Evolutionary conservation across 2,888 invertebrate genomes (phyloP).

Genomic region (Nephrotoma flavescens): DNA sequence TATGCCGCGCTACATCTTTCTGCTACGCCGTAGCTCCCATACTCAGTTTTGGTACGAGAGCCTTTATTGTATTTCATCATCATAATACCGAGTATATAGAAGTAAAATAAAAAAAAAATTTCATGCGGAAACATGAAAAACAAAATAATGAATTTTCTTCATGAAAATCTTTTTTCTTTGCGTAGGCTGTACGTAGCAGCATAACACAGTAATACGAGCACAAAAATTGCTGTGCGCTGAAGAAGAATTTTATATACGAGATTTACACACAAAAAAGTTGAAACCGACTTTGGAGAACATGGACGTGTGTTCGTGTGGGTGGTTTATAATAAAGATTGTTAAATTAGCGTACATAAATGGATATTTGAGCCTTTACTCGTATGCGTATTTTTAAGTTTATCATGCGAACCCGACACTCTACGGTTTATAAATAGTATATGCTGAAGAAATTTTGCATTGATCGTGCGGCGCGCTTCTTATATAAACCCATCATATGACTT

Average conservation of each 20-base stretch:
- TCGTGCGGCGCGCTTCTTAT: not conserved
- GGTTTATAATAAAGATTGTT: not conserved
- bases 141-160: not conserved
- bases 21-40: not conserved
- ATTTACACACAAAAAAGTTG: not conserved
- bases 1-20: not conserved
- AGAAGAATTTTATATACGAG: not conserved
- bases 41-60: not conserved
- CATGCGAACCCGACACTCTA: not conserved
- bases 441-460: not conserved
- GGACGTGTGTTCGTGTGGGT: not conserved
- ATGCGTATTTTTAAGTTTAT: not conserved
- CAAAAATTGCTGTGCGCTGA: not conserved
- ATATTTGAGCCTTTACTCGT: not conserved
- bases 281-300: not conserved
- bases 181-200: not conserved
- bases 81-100: not conserved
- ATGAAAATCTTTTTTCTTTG: not conserved
- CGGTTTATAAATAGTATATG: not conserved
- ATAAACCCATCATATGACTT: not conserved
- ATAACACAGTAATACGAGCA: not conserved
- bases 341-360: not conserved
- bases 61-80: not conserved
- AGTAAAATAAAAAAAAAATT: not conserved
- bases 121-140: not conserved